Conservation (phyloP, 2,797 vertebrate species). For the Halcyon smyrnensis region DNA sequence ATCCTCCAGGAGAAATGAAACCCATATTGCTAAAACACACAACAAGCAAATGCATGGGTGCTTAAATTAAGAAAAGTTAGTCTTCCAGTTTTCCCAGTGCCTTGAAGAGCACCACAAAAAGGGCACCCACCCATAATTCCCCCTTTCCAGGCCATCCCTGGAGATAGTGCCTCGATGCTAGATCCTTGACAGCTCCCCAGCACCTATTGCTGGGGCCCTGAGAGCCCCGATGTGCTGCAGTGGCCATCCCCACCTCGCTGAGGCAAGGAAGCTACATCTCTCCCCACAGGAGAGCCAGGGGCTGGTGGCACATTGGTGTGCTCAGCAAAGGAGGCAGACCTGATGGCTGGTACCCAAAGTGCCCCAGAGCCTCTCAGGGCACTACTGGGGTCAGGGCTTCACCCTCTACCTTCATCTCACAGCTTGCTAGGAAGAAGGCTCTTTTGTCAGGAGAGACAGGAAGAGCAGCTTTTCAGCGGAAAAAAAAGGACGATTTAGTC, state of each 20-base stretch:
- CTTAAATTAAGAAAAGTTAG: not conserved
- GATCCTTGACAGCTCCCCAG: accelerated
- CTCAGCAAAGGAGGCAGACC: not conserved
- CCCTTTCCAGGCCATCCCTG: not conserved
- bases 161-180: not conserved
- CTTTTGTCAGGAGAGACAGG: not conserved
- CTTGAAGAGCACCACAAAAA: not conserved
- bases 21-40: not conserved
- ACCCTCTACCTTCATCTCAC: not conserved
- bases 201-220: accelerated
- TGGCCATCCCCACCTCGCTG: accelerated
- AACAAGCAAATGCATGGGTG: accelerated
- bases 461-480: not conserved
- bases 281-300: not conserved
- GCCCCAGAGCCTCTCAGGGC: not conserved
- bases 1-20: not conserved
- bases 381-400: not conserved
- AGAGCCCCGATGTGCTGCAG: not conserved
- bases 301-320: not conserved
- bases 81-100: not conserved
- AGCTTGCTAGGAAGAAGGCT: not conserved
- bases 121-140: accelerated
- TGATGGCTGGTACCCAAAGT: accelerated
- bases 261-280: not conserved
- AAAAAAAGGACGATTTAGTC: not conserved